Evolutionary conservation across 2,888 invertebrate species (phyloP).

Genomic region (Zaprionus lineosus): DNA sequence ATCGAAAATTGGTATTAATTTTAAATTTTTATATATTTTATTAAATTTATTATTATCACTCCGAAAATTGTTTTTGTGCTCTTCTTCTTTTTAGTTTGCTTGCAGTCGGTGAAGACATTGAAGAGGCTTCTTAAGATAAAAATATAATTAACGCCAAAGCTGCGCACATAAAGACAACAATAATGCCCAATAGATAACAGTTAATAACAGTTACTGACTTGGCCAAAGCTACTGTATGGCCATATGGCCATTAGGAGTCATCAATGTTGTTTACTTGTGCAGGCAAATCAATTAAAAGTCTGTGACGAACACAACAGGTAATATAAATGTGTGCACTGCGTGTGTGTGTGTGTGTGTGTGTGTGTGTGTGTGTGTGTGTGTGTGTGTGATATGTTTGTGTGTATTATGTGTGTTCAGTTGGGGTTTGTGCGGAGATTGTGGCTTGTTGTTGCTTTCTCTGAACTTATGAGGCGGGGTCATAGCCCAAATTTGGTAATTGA

Average conservation of each 20-base stretch:
- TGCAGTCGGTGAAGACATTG: background rate
- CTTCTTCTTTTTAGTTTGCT: background rate
- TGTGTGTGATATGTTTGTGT: background rate
- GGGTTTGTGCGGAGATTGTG: background rate
- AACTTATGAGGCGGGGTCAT: constrained; percentile 42
- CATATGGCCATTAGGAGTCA: too few species aligned
- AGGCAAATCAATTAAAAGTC: constrained; percentile 17
- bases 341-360: background rate
- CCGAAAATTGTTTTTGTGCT: too few species aligned
- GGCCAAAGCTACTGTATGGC: background rate
- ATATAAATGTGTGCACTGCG: too few species aligned
- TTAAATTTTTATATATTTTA: too few species aligned
- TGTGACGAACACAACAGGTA: too few species aligned
- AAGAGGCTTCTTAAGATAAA: constrained; percentile 41
- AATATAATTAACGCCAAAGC: constrained; percentile 42
- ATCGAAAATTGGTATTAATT: too few species aligned
- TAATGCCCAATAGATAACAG: constrained; percentile 3
- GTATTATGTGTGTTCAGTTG: constrained; percentile 6
- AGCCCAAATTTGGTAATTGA: constrained; percentile 61
- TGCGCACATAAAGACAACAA: constrained; percentile 8
- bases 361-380: background rate
- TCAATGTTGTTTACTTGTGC: background rate
- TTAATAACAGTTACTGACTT: constrained; percentile 19
- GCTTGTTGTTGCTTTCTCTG: constrained; percentile 37
- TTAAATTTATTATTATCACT: too few species aligned